A percentile compares a stretch with the other conserved stretches of the same genome.
Conservation (phyloP, 1,140 invertebrate species). For the Colletes gigas region DNA sequence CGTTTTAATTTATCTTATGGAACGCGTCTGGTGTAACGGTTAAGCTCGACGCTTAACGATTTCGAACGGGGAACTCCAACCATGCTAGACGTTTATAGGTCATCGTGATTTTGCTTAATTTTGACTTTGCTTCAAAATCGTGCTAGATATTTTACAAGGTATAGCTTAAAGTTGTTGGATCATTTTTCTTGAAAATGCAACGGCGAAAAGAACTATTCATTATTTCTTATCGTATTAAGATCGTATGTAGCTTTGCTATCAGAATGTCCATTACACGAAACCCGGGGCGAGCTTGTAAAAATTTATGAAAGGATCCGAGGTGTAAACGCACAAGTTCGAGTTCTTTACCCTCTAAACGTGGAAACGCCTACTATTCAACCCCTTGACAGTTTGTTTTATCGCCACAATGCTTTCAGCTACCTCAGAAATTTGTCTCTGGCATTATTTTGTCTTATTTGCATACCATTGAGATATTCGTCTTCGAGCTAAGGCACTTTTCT, state of each 20-base stretch:
- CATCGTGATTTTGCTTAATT: background rate
- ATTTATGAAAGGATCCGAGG: background rate
- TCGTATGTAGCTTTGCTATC: too few relatives aligned
- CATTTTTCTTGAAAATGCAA: too few relatives aligned
- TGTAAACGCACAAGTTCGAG: background rate
- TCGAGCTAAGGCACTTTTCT: background rate
- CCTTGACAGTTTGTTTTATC: slow-evolving; percentile 6
- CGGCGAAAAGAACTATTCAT: too few relatives aligned
- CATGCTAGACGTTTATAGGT: background rate
- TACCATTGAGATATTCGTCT: background rate
- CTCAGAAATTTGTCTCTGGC: background rate
- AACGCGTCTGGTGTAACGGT: background rate
- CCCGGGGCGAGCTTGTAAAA: background rate
- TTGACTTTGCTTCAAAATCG: background rate
- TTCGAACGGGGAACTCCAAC: background rate
- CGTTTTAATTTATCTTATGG: background rate
- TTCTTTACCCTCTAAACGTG: background rate
- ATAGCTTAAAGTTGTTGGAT: too few relatives aligned
- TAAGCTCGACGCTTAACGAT: background rate
- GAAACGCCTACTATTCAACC: background rate
- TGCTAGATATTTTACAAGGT: too few relatives aligned
- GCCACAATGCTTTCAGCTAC: too few relatives aligned
- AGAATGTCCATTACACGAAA: too few relatives aligned
- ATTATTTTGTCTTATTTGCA: background rate
- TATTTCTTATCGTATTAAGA: too few relatives aligned